Evolutionary conservation across 2,113 vertebrate species (phyloP), one percentile per base, ranked within the genome.

Genomic region (Proteles cristata): DNA sequence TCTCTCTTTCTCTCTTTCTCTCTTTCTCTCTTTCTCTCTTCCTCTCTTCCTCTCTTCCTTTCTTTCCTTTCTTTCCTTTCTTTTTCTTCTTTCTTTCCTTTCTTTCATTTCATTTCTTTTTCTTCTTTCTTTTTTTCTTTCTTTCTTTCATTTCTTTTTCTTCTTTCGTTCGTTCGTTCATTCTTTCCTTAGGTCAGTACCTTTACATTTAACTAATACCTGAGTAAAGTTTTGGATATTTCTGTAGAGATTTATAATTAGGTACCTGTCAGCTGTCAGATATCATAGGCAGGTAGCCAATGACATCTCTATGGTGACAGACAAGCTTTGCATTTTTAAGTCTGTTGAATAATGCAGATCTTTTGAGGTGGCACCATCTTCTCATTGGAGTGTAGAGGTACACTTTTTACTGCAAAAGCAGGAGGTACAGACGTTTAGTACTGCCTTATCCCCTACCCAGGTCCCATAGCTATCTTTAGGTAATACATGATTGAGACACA

Each of bases 401-500:
- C 12, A 71, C 25, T 55, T 93, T 92, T 68, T 23, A 76, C 31
- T 87, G 25, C 10, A 93, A 88, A 92, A 74, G 9, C 35, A 95
- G 39, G 26, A 90, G 11, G 79, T 61, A 0, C 17, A 65, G 39
- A 19, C 45, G 71, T 82, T 95, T 43, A 39, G 33, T 80, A 50
- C 14, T 35, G 23, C 63, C 33, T 79, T 55, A 92, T 73, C 12
- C 3, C 76, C 63, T 88, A 2, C 31, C 58, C 28, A 2, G 19
- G 7, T 14, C n/a, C 10, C 1, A 3, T 43, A 76, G 45, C 26
- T 91, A 88, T 65, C 39, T n/a, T 35, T 91, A 84, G 58, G 19
- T 81, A 63, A n/a, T 77, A 86, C 77, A 19, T 74, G 68, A 69
- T 61, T 95, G 81, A 95, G 61, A 96, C n/a, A 82, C 23, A 53